Conservation (phyloP, 2,113 vertebrate species). For the Cephalopterus ornatus region DNA sequence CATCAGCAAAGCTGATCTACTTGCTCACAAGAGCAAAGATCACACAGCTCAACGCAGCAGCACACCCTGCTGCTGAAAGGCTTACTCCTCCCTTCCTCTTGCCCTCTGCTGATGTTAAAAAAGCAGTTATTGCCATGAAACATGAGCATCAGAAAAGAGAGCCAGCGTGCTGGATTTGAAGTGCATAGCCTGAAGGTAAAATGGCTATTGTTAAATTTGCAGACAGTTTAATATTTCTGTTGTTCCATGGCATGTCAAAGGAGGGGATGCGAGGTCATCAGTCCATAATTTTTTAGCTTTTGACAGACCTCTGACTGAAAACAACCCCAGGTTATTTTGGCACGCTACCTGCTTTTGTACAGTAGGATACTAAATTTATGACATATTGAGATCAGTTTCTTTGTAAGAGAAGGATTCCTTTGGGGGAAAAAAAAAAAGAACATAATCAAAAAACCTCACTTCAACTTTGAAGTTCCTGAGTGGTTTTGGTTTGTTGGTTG, state of each 20-base stretch:
- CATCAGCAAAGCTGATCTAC: background rate
- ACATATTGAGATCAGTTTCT: background rate
- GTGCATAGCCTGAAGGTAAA: background rate
- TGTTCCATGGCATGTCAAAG: background rate
- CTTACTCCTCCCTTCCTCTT: background rate
- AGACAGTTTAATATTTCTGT: background rate
- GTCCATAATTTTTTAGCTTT: background rate
- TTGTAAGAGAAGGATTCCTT: background rate
- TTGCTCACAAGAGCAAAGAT: background rate
- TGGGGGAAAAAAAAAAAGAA: background rate
- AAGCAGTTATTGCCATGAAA: background rate
- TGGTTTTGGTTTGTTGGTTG: background rate
- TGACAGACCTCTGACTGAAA: background rate
- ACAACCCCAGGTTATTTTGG: background rate
- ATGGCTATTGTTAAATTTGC: background rate
- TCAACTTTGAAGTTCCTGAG: background rate
- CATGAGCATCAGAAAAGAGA: background rate
- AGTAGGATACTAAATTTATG: background rate
- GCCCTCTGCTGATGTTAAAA: background rate
- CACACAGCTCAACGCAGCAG: rapidly evolving
- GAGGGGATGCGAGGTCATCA: background rate
- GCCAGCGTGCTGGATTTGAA: background rate
- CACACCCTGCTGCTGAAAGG: background rate
- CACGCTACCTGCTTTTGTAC: background rate
- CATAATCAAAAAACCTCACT: background rate